Evolutionary conservation across 2,888 invertebrate genomes (phyloP).

Genomic region (Drosophila flavopinicola): DNA sequence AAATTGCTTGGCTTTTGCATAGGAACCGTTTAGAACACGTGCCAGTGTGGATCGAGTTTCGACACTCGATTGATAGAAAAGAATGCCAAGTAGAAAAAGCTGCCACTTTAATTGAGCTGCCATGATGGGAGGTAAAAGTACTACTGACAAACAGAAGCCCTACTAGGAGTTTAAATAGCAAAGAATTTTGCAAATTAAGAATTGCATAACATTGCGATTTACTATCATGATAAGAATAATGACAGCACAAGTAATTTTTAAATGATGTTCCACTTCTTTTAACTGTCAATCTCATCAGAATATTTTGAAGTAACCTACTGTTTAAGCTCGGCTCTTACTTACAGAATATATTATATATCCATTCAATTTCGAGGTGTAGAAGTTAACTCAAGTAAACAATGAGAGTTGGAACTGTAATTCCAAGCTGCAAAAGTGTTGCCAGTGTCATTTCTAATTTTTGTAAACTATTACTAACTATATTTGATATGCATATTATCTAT

Average conservation of each 20-base stretch:
- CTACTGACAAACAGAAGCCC: background rate
- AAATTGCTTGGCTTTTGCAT: constrained; percentile 21
- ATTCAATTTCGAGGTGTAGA: too few species aligned
- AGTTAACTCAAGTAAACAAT: too few species aligned
- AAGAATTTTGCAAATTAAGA: too few species aligned
- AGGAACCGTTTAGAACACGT: background rate
- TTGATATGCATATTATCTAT: too few species aligned
- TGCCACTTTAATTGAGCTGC: background rate
- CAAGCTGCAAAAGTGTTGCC: too few species aligned
- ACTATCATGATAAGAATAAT: background rate
- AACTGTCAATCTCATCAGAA: too few species aligned
- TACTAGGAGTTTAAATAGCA: background rate
- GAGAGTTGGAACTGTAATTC: too few species aligned
- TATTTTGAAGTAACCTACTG: constrained; percentile 54
- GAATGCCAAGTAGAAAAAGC: background rate
- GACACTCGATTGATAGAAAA: background rate
- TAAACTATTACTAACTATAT: too few species aligned
- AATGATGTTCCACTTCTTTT: too few species aligned
- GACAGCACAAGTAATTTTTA: constrained; percentile 5
- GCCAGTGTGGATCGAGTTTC: background rate
- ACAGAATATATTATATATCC: too few species aligned
- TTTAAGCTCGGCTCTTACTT: too few species aligned
- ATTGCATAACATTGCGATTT: background rate
- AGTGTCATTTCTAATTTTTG: too few species aligned
- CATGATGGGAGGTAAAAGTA: background rate